Evolutionary conservation across 2,113 vertebrate genomes (phyloP).

Genomic region (Hippocampus guttulatus): DNA sequence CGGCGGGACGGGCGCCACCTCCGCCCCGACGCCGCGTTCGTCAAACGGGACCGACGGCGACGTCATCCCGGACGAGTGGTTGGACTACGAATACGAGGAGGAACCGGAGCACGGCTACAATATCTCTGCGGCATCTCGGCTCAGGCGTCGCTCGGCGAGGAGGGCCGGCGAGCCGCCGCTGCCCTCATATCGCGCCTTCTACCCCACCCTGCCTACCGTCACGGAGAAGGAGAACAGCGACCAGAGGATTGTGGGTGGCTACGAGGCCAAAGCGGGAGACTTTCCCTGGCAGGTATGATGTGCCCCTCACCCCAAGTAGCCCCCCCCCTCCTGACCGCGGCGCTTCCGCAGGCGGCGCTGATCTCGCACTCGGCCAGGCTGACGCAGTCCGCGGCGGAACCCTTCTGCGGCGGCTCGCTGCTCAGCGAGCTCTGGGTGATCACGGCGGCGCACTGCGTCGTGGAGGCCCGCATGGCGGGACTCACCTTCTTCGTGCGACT

Average conservation of each 20-base stretch:
- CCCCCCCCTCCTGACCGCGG: not conserved
- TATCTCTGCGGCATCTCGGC: not conserved
- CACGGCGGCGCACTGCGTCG: slow-evolving; percentile 87
- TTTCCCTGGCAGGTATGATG: slow-evolving; percentile 91
- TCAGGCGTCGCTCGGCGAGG: not conserved
- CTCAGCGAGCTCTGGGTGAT: slow-evolving; percentile 84
- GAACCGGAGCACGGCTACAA: too few relatives aligned
- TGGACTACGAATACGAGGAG: not conserved
- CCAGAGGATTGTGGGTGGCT: slow-evolving; percentile 79
- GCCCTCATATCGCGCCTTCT: slow-evolving; percentile 7
- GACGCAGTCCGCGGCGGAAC: fast-evolving
- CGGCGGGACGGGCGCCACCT: not conserved
- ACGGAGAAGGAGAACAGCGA: not conserved
- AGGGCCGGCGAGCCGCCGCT: too few relatives aligned
- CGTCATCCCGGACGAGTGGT: not conserved
- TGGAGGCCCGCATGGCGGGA: not conserved
- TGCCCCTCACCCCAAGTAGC: not conserved
- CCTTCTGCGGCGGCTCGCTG: slow-evolving; percentile 86
- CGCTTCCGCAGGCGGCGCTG: slow-evolving; percentile 73
- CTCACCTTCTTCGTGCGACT: slow-evolving; percentile 66
- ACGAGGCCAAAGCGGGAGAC: slow-evolving; percentile 77
- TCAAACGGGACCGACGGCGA: not conserved
- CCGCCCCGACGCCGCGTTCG: not conserved
- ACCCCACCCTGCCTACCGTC: slow-evolving; percentile 41
- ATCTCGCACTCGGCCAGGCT: slow-evolving; percentile 34